Evolutionary conservation across 1,140 invertebrate species (phyloP).

Genomic region (Ips typographus): DNA sequence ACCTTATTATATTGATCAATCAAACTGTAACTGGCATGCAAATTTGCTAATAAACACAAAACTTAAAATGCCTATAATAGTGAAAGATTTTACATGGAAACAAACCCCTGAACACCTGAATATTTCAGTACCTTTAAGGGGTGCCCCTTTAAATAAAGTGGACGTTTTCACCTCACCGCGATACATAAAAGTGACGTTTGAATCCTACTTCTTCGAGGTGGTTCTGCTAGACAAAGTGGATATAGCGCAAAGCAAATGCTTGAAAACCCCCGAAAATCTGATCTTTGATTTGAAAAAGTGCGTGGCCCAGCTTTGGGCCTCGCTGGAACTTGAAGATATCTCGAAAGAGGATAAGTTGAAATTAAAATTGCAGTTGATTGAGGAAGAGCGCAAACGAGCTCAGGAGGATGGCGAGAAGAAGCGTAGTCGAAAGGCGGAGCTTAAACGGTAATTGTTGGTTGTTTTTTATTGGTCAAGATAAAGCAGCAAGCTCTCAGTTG

Average conservation of each 20-base stretch:
- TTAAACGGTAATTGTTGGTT: constrained; percentile 45
- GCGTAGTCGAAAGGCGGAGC: constrained; percentile 54
- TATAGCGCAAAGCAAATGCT: constrained; percentile 60
- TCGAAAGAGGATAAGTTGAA: constrained; percentile 59
- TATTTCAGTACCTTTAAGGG: constrained; percentile 60
- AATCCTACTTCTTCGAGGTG: constrained; percentile 67
- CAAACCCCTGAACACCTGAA: constrained; percentile 61
- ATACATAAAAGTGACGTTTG: constrained; percentile 67
- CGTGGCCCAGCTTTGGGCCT: constrained; percentile 58
- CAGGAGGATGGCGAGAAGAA: constrained; percentile 58
- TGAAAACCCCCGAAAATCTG: constrained; percentile 57
- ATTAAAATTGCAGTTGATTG: constrained; percentile 56
- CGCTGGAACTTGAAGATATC: constrained; percentile 55
- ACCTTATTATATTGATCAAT: constrained; percentile 19
- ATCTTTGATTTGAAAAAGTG: constrained; percentile 64
- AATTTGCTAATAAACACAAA: background rate
- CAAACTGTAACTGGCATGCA: background rate
- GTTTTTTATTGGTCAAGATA: background rate
- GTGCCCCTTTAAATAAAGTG: constrained; percentile 56
- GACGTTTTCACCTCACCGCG: constrained; percentile 64
- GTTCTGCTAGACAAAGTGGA: constrained; percentile 62
- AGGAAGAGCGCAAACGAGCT: constrained; percentile 52
- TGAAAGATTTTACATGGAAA: constrained; percentile 70
- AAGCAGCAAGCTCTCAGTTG: background rate
- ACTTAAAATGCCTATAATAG: constrained; percentile 64